Evolutionary conservation across 1,140 invertebrate species (phyloP), one percentile per base, ranked within the genome.

Genomic region (Cryptotermes secundus): DNA sequence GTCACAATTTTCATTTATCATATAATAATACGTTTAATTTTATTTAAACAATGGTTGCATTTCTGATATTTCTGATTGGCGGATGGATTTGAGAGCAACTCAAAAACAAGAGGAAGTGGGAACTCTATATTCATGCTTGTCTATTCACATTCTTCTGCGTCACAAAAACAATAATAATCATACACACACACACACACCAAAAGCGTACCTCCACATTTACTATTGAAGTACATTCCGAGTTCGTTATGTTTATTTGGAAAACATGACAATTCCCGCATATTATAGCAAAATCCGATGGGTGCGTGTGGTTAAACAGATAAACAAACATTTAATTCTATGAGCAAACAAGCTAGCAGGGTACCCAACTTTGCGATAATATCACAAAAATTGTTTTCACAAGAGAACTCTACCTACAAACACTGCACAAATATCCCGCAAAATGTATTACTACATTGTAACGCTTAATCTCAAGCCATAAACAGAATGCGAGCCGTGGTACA

Each of bases 1-100:
- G 31, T 72, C 59, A 31, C 26, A 72, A 72, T 72, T 72, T 72
- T 72, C 59, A 72, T n/a, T n/a, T 72, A 31, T 72, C 59, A 72
- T n/a, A 72, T n/a, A 72, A 72, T n/a, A 72, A 72, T 72, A 72
- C 59, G 59, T 72, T 1, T 59, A 72, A 31, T 72, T 19, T 19
- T 49, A 72, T 72, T 72, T 72, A 31, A 72, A 72, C 59, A 72
- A 72, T 72, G 59, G 59, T 6, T 31, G 26, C 6, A 72, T n/a
- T 72, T 72, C n/a, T 72, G n/a, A 3, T 16, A 26, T n/a, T 72
- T 72, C 2, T 31, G 3, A 4, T 72, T 72, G 59, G n/a, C 1
- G 59, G n/a, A 31, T 72, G 59, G 59, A n/a, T 72, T 72, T 72
- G 59, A 31, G 59, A 72, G 26, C 59, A 31, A 14, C 31, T 72